Base-by-base conservation (phyloP, 2,113 vertebrate genomes). In the Cheilinus undulatus region DNA sequence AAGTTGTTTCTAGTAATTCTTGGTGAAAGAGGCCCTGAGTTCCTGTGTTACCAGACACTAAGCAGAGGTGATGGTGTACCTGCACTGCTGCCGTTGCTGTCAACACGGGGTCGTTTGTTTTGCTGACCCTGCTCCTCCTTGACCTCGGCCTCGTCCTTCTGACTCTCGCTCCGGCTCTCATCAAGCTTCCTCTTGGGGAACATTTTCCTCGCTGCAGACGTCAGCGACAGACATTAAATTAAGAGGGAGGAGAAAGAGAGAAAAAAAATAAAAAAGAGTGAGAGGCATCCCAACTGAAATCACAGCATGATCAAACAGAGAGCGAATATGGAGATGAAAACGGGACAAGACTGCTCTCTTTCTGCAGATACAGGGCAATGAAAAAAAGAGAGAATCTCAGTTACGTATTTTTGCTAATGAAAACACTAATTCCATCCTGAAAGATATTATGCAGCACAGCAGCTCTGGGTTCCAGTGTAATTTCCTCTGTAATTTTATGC, bases 191-290 rank as follows among this genome's bases (percentile, higher is more conserved):
- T 93, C 85, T 96, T 97, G 1, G 94, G 93, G 46, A 97, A 87
- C 88, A 95, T 95, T 78, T 97, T 97, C 71, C 95, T 95, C 17
- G 96, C 96, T 97, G 78, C 68, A 58, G n/a, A 71, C 27, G 9
- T 54, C 51, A 34, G 43, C 17, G 26, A 73, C 20, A 43, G 52
- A 10, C 26, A 42, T 58, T 75, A 34, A 42, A 69, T 77, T 50
- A 66, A 69, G 70, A 27, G 46, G 1, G 51, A 61, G 3, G 5
- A 28, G 12, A 12, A 20, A 24, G 5, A 22, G 14, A 12, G 10
- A 34, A 8, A 15, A 22, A 2, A 45, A 20, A 14, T n/a, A 49
- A 32, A 15, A 22, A 30, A 14, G 3, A 75, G 36, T n/a, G 20
- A 57, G 51, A 38, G 34, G 36, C 66, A 36, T 76, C 50, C 54